These are phyloP conservation scores for Tupaia chinensis DNA, from an alignment of 2,113 vertebrate genomes.

Conservation along the genomic window DNA sequence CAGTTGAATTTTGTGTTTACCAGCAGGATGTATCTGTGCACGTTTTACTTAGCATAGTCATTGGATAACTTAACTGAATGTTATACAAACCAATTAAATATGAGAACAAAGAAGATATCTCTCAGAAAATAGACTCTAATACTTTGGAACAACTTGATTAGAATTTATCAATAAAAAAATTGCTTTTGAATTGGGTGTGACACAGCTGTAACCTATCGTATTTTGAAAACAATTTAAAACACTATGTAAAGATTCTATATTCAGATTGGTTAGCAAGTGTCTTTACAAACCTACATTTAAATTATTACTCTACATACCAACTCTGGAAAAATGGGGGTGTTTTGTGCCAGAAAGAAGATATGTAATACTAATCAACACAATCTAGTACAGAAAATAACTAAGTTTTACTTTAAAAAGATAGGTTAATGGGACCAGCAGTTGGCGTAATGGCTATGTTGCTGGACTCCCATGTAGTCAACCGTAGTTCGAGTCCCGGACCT, in stretches of 20 bases:
- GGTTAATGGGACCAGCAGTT: no score
- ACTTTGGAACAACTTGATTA: slow-evolving; percentile 2
- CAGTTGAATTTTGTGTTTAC: neutral
- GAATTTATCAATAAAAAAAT: neutral
- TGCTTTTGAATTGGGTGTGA: neutral
- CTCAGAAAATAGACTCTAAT: slow-evolving; percentile 26
- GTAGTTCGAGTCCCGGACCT: no score
- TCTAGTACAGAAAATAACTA: neutral
- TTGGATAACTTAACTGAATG: neutral
- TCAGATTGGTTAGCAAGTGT: neutral
- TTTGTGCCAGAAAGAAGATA: neutral
- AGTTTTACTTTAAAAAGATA: no score
- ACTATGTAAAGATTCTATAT: neutral
- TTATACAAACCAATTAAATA: slow-evolving; percentile 7
- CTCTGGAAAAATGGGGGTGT: neutral
- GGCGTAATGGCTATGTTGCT: no score
- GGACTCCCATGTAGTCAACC: no score
- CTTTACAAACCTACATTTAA: slow-evolving; percentile 15
- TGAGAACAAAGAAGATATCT: neutral
- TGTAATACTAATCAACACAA: neutral
- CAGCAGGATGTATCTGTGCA: neutral
- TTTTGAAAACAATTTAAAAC: slow-evolving; percentile 11
- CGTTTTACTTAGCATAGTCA: slow-evolving; percentile 18
- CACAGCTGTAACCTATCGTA: neutral
- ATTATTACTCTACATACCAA: neutral